Evolutionary conservation across 2,888 invertebrate genomes (phyloP).

Genomic region (Thysanoteuthis rhombus): DNA sequence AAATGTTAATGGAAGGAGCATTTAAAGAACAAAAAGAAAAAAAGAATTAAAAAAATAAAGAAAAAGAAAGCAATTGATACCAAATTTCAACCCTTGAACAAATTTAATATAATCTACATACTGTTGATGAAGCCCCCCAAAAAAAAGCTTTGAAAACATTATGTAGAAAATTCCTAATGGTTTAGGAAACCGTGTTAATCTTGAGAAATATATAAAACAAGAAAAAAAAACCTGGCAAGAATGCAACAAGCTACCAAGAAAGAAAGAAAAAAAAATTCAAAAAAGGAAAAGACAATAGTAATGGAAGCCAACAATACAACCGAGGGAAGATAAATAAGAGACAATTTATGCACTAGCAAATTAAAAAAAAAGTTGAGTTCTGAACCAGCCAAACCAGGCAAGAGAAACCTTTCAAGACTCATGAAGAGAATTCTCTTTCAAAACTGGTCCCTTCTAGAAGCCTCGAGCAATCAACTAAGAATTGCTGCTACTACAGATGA

Average conservation of each 20-base stretch:
- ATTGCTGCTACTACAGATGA: neutral
- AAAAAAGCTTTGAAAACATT: neutral
- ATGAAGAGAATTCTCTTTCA: neutral
- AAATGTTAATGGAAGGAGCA: neutral
- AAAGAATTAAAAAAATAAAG: neutral
- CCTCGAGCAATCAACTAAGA: neutral
- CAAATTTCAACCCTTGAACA: neutral
- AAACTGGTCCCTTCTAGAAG: neutral
- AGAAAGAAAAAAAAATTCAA: neutral
- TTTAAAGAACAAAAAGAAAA: too few species aligned
- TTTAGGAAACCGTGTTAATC: neutral
- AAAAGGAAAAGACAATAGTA: neutral
- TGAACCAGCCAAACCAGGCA: neutral
- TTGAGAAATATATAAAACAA: neutral
- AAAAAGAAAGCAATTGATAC: neutral
- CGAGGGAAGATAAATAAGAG: neutral
- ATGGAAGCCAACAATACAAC: neutral
- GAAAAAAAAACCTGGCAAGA: too few species aligned
- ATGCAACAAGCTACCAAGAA: neutral
- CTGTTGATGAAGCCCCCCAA: neutral
- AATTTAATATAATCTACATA: neutral
- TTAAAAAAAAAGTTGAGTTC: neutral
- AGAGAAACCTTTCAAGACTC: neutral
- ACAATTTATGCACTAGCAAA: neutral
- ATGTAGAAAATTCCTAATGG: neutral